A percentile compares a stretch with the other conserved stretches of the same genome.
phyloP scores from a whole-genome alignment of 1,140 invertebrate species.

The Steinernema feltiae region DNA sequence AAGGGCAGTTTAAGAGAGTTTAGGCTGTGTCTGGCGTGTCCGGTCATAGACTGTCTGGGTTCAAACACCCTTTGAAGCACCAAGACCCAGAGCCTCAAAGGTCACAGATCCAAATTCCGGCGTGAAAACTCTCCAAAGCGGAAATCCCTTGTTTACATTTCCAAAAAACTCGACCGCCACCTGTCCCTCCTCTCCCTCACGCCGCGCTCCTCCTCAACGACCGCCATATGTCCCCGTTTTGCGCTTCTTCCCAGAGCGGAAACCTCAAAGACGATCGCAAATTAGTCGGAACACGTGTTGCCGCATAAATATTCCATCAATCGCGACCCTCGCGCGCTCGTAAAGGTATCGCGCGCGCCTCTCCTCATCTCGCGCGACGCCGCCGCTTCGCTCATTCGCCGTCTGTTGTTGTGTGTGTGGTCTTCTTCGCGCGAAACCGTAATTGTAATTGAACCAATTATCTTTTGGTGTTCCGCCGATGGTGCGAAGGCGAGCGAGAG shows the following conservation, averaged over 20 bases:
- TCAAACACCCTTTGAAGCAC: too few species aligned
- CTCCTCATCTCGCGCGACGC: too few species aligned
- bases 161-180: neutral
- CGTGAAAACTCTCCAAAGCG: too few species aligned
- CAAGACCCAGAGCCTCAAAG: too few species aligned
- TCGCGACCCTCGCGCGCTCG: neutral
- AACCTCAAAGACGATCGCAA: neutral
- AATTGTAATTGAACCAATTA: conserved; percentile 14
- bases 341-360: conserved; percentile 2
- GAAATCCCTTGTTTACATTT: neutral
- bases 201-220: neutral
- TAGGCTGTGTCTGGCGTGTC: too few species aligned
- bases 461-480: neutral
- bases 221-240: neutral
- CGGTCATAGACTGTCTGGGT: too few species aligned
- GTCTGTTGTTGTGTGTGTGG: too few species aligned
- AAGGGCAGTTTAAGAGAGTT: too few species aligned
- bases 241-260: neutral
- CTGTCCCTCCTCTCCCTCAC: neutral
- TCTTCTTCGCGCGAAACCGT: neutral
- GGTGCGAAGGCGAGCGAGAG: neutral
- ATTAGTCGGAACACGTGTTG: conserved; percentile 13
- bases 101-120: too few species aligned
- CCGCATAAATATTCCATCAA: conserved; percentile 1
- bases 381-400: neutral